A percentile compares a stretch with the other conserved stretches of the same genome.
phyloP scores from a whole-genome alignment of 1,140 invertebrate species.

The Listronotus bonariensis region DNA sequence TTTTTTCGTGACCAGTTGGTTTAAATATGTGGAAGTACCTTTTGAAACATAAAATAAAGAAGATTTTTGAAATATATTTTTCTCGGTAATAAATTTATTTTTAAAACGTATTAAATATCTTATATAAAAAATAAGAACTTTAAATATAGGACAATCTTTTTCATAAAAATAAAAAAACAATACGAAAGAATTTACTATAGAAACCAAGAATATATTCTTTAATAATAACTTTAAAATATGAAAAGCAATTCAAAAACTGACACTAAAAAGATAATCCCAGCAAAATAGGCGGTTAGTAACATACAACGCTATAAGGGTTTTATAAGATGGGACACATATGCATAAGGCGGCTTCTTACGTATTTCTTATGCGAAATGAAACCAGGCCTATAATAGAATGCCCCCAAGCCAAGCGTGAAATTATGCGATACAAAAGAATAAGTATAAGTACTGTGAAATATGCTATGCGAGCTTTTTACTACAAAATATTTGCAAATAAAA shows the following conservation, averaged over 20 bases:
- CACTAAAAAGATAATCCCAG: constrained; percentile 26
- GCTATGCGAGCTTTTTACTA: constrained; percentile 12
- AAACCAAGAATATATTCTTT: no score
- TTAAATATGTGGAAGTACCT: no score
- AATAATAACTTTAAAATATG: not conserved
- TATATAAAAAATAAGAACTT: no score
- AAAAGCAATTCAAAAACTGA: constrained; percentile 27
- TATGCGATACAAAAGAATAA: constrained; percentile 30
- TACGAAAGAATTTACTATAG: no score
- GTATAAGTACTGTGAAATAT: constrained; percentile 19
- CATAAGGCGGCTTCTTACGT: constrained; percentile 22
- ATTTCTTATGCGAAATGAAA: constrained; percentile 25
- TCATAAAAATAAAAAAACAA: no score
- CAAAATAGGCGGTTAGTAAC: constrained; percentile 17
- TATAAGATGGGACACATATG: constrained; percentile 28
- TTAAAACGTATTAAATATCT: no score
- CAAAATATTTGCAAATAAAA: constrained; percentile 19
- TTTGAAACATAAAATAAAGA: no score
- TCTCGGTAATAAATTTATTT: no score
- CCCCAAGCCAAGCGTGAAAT: constrained; percentile 28
- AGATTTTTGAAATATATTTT: no score
- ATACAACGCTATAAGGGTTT: constrained; percentile 31
- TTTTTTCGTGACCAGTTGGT: no score
- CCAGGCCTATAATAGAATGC: constrained; percentile 22
- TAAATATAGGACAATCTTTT: no score